Conservation (phyloP, 2,888 invertebrate species). For the Boloria euphrosyne region DNA sequence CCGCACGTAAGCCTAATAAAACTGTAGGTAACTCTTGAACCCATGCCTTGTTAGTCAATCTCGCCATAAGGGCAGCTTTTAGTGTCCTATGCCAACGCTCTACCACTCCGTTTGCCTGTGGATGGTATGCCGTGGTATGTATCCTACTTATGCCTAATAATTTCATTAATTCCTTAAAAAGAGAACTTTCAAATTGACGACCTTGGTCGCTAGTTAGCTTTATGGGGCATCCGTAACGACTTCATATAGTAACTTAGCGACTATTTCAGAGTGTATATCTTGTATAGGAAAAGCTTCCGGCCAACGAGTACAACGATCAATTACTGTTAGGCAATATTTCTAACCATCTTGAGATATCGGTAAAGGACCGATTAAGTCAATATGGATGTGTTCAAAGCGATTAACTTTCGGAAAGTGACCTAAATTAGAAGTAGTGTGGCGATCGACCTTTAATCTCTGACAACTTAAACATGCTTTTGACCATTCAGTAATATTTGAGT, state of each 20-base stretch:
- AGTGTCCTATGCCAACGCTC: constrained; percentile 43
- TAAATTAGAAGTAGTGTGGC: constrained; percentile 29
- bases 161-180: constrained; percentile 43
- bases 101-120: constrained; percentile 41
- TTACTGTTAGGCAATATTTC: constrained; percentile 41
- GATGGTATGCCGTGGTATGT: constrained; percentile 42
- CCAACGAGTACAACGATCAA: constrained; percentile 41
- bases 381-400: constrained; percentile 40
- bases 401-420: constrained; percentile 23
- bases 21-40: constrained; percentile 25
- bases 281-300: constrained; percentile 40
- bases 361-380: constrained; percentile 36
- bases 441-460: constrained; percentile 31
- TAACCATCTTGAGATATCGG: constrained; percentile 34
- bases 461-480: constrained; percentile 29
- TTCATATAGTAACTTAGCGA: constrained; percentile 37
- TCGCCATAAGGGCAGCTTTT: constrained; percentile 43
- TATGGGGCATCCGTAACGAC: constrained; percentile 27
- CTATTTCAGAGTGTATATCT: constrained; percentile 42
- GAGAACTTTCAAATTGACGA: constrained; percentile 47
- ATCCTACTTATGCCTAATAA: constrained; percentile 35
- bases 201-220: constrained; percentile 30
- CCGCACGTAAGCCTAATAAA: constrained; percentile 37
- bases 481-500: constrained; percentile 22
- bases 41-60: background rate